phyloP scores from a whole-genome alignment of 2,888 invertebrate genomes.

The Sarcophaga caerulescens region DNA sequence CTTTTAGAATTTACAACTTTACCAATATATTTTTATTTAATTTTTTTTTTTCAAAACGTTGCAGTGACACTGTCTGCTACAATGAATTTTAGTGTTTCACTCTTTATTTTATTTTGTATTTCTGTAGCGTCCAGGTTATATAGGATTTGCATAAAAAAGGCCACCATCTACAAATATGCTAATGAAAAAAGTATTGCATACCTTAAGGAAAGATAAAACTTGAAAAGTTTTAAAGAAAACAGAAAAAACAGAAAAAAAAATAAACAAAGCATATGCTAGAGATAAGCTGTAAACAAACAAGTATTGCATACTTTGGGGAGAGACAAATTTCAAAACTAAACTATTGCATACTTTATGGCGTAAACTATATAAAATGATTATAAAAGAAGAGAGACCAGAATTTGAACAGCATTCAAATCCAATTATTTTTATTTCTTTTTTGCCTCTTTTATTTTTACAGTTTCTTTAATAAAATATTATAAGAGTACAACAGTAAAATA shows the following conservation, averaged over 20 bases:
- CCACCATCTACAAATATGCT: not conserved
- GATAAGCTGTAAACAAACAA: not conserved
- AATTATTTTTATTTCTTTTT: not conserved
- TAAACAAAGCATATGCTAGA: not conserved
- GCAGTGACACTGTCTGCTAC: not conserved
- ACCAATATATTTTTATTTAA: not conserved
- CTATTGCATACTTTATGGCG: slow-evolving; percentile 12
- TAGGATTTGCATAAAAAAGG: not conserved
- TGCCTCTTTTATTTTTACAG: not conserved
- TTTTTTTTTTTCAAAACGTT: not conserved
- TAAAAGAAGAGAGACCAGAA: not conserved
- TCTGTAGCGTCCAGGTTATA: not conserved
- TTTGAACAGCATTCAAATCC: not conserved
- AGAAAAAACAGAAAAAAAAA: not conserved
- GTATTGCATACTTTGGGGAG: slow-evolving; percentile 32
- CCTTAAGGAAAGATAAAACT: slow-evolving; percentile 31
- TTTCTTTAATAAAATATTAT: not conserved
- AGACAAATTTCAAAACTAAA: not conserved
- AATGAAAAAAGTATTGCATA: slow-evolving; percentile 28
- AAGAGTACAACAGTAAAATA: not conserved
- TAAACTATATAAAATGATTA: slow-evolving; percentile 2
- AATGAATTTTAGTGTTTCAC: not conserved
- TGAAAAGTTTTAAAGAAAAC: slow-evolving; percentile 20
- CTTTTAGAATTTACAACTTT: not conserved
- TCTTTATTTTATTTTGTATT: not conserved